phyloP scores from a whole-genome alignment of 2,888 invertebrate species.

The Rambutsinella grinnellia region DNA sequence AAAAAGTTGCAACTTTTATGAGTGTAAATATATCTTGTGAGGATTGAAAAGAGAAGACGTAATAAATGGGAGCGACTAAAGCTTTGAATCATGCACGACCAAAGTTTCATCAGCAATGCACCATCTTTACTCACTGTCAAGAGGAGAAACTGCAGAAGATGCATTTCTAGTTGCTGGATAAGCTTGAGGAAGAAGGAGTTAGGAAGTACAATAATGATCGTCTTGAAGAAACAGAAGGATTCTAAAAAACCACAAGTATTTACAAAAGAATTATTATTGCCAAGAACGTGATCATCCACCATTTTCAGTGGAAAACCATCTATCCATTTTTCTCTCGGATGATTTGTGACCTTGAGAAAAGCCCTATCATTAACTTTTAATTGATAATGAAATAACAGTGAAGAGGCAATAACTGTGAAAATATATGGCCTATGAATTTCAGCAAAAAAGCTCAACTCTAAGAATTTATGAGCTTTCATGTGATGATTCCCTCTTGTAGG shows the following conservation, averaged over 20 bases:
- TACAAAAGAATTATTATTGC: background rate
- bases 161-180: no score
- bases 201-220: background rate
- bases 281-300: background rate
- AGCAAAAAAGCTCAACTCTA: background rate
- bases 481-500: background rate
- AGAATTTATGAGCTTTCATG: background rate
- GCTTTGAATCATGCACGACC: background rate
- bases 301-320: background rate
- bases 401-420: background rate
- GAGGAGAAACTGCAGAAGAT: no score
- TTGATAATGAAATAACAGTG: background rate
- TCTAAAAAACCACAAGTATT: background rate
- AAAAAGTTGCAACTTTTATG: conserved; percentile 23
- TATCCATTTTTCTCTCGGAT: background rate
- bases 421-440: background rate
- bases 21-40: conserved; percentile 13
- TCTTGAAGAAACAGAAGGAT: background rate
- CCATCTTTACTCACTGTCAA: background rate
- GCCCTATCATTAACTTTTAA: background rate
- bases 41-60: conserved; percentile 3
- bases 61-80: conserved; percentile 15
- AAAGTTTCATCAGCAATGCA: background rate
- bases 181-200: background rate
- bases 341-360: background rate